These are phyloP conservation scores for Rotaria sp. DNA, from an alignment of 2,888 invertebrate genomes.

Conservation along the genomic window DNA sequence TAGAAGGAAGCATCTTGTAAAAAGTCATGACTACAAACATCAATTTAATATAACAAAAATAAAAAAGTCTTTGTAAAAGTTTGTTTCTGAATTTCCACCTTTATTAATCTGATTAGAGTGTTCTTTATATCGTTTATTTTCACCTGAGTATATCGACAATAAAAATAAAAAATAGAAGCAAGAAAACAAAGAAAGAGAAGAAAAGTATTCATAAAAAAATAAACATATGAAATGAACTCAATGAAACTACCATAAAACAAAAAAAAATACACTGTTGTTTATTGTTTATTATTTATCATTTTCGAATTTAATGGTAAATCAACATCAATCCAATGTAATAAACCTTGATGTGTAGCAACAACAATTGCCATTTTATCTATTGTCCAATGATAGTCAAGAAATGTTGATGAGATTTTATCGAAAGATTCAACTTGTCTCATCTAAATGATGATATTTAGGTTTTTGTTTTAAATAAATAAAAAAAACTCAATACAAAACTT, in stretches of 20 bases:
- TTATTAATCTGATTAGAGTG: too few species aligned
- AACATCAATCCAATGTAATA: constrained; percentile 19
- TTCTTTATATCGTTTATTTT: neutral
- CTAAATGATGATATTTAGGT: neutral
- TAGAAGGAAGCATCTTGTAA: too few species aligned
- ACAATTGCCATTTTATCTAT: neutral
- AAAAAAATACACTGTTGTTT: neutral
- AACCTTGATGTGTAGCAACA: constrained; percentile 17
- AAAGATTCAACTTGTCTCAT: constrained; percentile 28
- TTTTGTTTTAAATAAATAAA: neutral
- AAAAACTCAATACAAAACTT: neutral
- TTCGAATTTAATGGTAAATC: neutral
- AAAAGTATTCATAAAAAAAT: neutral
- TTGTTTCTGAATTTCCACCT: too few species aligned
- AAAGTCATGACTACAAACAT: too few species aligned
- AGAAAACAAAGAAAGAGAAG: neutral
- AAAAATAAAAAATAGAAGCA: neutral
- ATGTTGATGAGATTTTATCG: neutral
- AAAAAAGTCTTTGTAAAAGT: too few species aligned
- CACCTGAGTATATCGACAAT: neutral
- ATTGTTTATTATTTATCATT: neutral
- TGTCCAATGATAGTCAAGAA: constrained; percentile 27
- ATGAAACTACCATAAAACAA: neutral
- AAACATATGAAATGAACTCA: neutral
- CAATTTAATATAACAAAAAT: too few species aligned